Evolutionary conservation across 2,113 vertebrate species (phyloP), one percentile per base, ranked within the genome.

Genomic region (Psettodes erumei): DNA sequence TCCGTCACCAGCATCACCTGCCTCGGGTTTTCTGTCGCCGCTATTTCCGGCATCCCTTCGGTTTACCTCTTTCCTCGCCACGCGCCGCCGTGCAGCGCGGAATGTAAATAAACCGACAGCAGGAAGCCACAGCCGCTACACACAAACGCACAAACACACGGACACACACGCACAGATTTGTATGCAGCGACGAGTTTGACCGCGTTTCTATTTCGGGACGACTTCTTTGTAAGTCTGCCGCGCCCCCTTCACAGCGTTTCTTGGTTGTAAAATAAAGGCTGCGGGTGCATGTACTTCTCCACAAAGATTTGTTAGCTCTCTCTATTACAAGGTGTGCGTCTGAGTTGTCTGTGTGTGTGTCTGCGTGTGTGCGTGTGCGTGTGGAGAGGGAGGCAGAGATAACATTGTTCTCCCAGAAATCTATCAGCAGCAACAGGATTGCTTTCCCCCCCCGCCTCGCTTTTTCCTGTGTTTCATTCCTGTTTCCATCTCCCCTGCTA

Each of bases 391-490:
- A 87, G 55, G 82, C 77, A 89, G 86, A 86, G 88, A 91, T 91
- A 91, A 91, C 90, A 90, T 89, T 90, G 88, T 91, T 90, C 88
- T 78, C 75, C 55, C 77, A 78, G 88, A 90, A 91, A 90, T 91
- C 90, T 91, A 91, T 91, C 90, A 91, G 87, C 73, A 11, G 75
- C 85, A 87, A 89, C 86, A 88, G 85, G 86, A 91, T 91, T 91
- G 88, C 81, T 91, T 79, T 68, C 75, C 75, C 75, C 75, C 75
- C 85, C 70, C 59, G 32, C 83, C 75, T 75, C 27, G 51, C 72
- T 89, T 85, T 84, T 83, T 81, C 67, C 68, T 65, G 79, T 81
- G 79, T 88, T 90, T 88, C 88, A 80, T 89, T 89, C 81, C 80
- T 83, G 68, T 87, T 86, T 79, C 83, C 73, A 78, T 79, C 84